Evolutionary conservation across 92 coral and sea anemone genomes (phyloP).

Genomic region (Virgularia gustaviana): DNA sequence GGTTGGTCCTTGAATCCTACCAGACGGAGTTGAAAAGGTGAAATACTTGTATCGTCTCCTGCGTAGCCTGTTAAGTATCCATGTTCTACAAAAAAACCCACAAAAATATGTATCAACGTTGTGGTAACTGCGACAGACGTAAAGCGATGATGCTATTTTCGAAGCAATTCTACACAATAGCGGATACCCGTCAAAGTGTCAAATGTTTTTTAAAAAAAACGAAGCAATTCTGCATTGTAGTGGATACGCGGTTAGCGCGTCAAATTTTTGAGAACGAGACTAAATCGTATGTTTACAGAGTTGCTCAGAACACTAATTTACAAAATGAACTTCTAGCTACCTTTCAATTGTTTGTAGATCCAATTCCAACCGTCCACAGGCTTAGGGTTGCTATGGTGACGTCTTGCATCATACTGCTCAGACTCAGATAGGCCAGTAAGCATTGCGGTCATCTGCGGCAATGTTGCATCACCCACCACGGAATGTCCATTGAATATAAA

Average conservation of each 20-base stretch:
- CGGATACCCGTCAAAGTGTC: no score
- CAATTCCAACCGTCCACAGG: constrained; percentile 81
- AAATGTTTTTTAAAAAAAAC: not conserved
- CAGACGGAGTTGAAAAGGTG: constrained; percentile 63
- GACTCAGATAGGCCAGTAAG: constrained; percentile 72
- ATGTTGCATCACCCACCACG: constrained; percentile 80
- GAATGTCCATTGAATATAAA: constrained; percentile 72
- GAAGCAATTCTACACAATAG: no score
- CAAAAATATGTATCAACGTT: no score
- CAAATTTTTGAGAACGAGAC: no score
- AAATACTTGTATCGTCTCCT: constrained; percentile 59
- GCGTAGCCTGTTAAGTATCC: constrained; percentile 75
- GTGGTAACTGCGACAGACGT: no score
- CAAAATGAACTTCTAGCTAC: no score
- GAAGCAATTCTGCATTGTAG: constrained; percentile 27
- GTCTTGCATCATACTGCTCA: constrained; percentile 71
- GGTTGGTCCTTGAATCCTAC: constrained; percentile 79
- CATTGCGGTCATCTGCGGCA: constrained; percentile 74
- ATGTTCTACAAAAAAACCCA: not conserved
- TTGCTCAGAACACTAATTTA: no score
- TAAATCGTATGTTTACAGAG: no score
- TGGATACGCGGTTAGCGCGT: no score
- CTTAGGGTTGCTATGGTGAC: constrained; percentile 39
- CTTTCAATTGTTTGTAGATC: constrained; percentile 65
- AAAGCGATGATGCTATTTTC: no score